A percentile compares a stretch with the other conserved stretches of the same genome.
Conservation (phyloP, 2,888 invertebrate species). For the Formica aserva region DNA sequence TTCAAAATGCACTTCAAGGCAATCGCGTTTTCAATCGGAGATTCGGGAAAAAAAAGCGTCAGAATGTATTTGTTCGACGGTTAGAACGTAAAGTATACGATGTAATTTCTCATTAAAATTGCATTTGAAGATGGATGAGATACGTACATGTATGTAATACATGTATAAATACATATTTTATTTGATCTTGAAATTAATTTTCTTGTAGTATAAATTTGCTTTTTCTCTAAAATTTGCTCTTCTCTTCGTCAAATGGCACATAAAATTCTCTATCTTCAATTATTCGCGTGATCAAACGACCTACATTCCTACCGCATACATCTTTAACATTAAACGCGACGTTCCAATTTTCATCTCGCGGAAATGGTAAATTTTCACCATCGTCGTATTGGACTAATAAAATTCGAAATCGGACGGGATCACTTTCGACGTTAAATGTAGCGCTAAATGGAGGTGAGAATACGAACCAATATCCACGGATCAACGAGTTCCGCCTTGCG, state of each 20-base stretch:
- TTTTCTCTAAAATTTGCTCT: neutral
- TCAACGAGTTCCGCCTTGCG: slow-evolving; percentile 21
- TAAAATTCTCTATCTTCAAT: neutral
- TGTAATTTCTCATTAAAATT: slow-evolving; percentile 26
- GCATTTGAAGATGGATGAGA: neutral
- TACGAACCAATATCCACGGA: slow-evolving; percentile 32
- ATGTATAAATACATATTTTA: neutral
- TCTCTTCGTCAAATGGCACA: neutral
- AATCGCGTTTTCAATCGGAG: slow-evolving; percentile 34
- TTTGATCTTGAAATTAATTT: slow-evolving; percentile 4
- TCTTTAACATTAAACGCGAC: neutral
- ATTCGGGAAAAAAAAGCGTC: slow-evolving; percentile 31
- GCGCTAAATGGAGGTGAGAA: slow-evolving; percentile 40
- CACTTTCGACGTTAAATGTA: slow-evolving; percentile 19
- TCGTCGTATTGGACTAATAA: slow-evolving; percentile 11
- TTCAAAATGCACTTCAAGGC: slow-evolving; percentile 28
- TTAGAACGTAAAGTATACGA: neutral
- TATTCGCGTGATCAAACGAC: slow-evolving; percentile 4
- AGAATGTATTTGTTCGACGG: slow-evolving; percentile 22
- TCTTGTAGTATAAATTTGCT: neutral
- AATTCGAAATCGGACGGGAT: slow-evolving; percentile 5
- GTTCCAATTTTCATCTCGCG: slow-evolving; percentile 12
- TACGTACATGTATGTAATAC: neutral
- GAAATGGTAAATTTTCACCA: slow-evolving; percentile 16
- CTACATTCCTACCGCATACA: slow-evolving; percentile 4